These are phyloP conservation scores for Clusia tigrina DNA, from an alignment of 2,888 invertebrate species.

Conservation along the genomic window DNA sequence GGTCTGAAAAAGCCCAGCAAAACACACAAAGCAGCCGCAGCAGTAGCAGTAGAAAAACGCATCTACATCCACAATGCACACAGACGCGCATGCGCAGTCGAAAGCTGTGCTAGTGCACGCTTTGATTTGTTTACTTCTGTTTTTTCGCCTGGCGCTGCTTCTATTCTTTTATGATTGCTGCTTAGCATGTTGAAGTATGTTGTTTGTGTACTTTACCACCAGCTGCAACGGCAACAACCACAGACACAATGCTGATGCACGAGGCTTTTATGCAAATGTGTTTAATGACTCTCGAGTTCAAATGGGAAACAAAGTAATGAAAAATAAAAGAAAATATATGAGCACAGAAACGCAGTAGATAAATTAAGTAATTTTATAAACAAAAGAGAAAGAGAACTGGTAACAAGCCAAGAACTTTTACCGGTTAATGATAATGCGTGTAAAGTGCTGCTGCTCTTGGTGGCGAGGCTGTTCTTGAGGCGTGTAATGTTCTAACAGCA, in stretches of 20 bases:
- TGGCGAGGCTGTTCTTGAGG: too few relatives aligned
- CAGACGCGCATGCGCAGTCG: too few relatives aligned
- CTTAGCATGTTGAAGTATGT: slow-evolving; percentile 7
- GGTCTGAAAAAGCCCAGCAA: neutral
- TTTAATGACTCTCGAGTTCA: neutral
- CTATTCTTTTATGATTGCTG: neutral
- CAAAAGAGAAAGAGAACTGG: neutral
- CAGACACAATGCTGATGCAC: neutral
- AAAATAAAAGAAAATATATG: neutral
- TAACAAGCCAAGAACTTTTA: neutral
- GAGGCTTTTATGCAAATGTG: slow-evolving; percentile 8
- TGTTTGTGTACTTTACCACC: too few relatives aligned
- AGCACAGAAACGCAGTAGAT: too few relatives aligned
- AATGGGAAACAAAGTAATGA: neutral
- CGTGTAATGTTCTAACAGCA: neutral
- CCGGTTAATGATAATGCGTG: neutral
- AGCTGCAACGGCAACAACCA: neutral
- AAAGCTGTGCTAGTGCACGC: too few relatives aligned
- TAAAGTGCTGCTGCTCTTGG: neutral
- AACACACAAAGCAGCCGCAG: neutral
- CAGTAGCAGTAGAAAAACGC: too few relatives aligned
- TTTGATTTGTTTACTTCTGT: too few relatives aligned
- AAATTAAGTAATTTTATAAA: too few relatives aligned
- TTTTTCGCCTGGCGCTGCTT: neutral
- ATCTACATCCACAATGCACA: too few relatives aligned